phyloP scores from a whole-genome alignment of 2,113 vertebrate species.

The Procapra przewalskii region DNA sequence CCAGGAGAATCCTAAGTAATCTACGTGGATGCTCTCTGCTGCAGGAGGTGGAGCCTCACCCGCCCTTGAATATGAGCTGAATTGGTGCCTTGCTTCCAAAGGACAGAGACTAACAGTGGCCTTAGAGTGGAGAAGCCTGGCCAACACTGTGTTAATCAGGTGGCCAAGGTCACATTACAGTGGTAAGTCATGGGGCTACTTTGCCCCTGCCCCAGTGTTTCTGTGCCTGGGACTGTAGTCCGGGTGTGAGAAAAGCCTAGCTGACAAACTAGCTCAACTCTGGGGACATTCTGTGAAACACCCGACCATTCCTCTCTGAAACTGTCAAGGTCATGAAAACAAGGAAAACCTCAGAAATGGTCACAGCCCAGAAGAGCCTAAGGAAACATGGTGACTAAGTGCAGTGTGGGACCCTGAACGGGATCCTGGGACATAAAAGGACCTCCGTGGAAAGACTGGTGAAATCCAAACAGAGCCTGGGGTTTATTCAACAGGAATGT shows the following conservation, averaged over 20 bases:
- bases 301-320: background rate
- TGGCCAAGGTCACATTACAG: rapidly evolving
- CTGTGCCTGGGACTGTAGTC: background rate
- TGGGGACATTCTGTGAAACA: background rate
- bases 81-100: background rate
- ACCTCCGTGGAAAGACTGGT: background rate
- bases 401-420: background rate
- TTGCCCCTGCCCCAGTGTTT: rapidly evolving
- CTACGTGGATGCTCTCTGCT: background rate
- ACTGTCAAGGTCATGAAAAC: background rate
- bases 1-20: background rate
- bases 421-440: background rate
- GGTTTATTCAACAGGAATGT: no score
- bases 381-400: background rate
- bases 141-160: rapidly evolving
- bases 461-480: background rate
- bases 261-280: background rate
- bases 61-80: background rate
- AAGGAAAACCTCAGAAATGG: background rate
- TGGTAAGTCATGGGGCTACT: rapidly evolving
- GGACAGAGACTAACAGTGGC: rapidly evolving
- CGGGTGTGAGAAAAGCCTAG: background rate
- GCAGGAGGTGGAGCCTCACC: background rate
- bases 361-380: background rate
- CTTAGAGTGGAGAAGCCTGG: background rate